A percentile compares a stretch with the other conserved stretches of the same genome.
These are phyloP conservation scores for Drosophila rubida DNA, from an alignment of 2,888 invertebrate genomes.

Conservation along the genomic window DNA sequence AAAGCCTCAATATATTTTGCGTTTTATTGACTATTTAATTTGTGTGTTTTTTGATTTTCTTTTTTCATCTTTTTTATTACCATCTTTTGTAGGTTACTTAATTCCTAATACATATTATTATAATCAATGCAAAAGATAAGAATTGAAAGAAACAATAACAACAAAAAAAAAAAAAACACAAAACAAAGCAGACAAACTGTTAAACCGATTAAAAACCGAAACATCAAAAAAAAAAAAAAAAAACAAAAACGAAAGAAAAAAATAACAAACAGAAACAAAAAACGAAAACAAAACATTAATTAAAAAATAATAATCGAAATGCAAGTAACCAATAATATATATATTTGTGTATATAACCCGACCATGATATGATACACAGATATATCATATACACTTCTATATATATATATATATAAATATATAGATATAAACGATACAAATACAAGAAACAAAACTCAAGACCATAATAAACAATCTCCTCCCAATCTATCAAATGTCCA, in stretches of 20 bases:
- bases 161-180: conserved; percentile 15
- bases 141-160: conserved; percentile 38
- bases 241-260: conserved; percentile 23
- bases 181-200: conserved; percentile 49
- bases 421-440: conserved; percentile 42
- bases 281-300: conserved; percentile 39
- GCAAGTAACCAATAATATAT: conserved; percentile 50
- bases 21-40: conserved; percentile 70
- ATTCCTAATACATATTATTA: conserved; percentile 82
- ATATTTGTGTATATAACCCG: conserved; percentile 48
- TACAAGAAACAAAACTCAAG: conserved; percentile 23
- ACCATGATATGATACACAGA: conserved; percentile 23
- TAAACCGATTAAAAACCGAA: conserved; percentile 61
- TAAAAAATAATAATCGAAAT: conserved; percentile 38
- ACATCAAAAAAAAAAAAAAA: conserved; percentile 60
- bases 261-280: conserved; percentile 48
- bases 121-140: conserved; percentile 45
- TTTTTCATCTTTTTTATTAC: conserved; percentile 82
- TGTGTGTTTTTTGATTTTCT: conserved; percentile 75
- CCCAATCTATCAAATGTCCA: conserved; percentile 58
- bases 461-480: conserved; percentile 44
- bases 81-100: conserved; percentile 85
- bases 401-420: conserved; percentile 47
- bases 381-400: conserved; percentile 31
- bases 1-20: conserved; percentile 36